phyloP scores from a whole-genome alignment of 2,113 vertebrate species.

The Oreochromis aureus region DNA sequence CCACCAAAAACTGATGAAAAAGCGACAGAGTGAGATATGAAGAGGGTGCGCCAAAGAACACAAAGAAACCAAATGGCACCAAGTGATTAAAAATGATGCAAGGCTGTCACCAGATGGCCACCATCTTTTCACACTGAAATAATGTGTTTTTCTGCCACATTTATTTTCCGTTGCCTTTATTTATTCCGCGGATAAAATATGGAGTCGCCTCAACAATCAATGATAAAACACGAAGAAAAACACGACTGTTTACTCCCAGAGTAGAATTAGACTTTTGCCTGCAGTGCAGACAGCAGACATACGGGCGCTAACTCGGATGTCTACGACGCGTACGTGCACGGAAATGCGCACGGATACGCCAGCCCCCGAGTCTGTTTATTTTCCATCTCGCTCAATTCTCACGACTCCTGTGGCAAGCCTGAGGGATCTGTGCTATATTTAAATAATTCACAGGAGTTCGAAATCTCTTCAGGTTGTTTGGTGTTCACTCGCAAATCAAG shows the following conservation, averaged over 20 bases:
- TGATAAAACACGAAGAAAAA: slow-evolving; percentile 20
- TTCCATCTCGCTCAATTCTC: slow-evolving; percentile 54
- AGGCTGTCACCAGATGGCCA: slow-evolving; percentile 56
- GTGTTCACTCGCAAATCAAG: slow-evolving; percentile 2
- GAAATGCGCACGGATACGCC: slow-evolving; percentile 24
- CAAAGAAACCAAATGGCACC: slow-evolving; percentile 6
- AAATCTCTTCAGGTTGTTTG: slow-evolving; percentile 52
- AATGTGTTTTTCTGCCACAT: slow-evolving; percentile 51
- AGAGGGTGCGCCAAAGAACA: slow-evolving; percentile 14
- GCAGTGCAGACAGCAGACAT: slow-evolving; percentile 45
- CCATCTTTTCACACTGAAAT: slow-evolving; percentile 33
- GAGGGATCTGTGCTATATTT: slow-evolving; percentile 49
- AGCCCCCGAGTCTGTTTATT: slow-evolving; percentile 60
- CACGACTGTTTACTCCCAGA: background rate
- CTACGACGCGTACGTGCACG: background rate
- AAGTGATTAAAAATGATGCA: slow-evolving; percentile 45
- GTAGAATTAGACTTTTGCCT: slow-evolving; percentile 23
- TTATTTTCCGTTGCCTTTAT: slow-evolving; percentile 38
- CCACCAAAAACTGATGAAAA: slow-evolving; percentile 4
- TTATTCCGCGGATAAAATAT: slow-evolving; percentile 33
- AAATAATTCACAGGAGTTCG: slow-evolving; percentile 55
- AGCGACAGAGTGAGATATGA: slow-evolving; percentile 25
- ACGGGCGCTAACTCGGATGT: slow-evolving; percentile 20
- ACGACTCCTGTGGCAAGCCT: slow-evolving; percentile 53
- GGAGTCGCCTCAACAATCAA: slow-evolving; percentile 13